phyloP scores from a whole-genome alignment of 2,888 invertebrate genomes.

The Poecilobothrus nobilitatus region DNA sequence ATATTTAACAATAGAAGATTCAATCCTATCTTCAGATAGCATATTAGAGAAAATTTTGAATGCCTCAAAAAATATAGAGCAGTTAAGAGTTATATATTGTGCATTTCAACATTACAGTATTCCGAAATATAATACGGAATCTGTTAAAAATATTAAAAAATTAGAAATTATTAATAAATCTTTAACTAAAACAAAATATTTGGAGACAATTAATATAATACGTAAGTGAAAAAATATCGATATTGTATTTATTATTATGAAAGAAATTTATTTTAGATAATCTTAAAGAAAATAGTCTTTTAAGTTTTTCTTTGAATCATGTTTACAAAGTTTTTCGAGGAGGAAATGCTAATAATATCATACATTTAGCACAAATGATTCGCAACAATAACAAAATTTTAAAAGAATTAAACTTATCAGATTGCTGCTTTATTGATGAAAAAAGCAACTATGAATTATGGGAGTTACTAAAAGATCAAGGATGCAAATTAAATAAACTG shows the following conservation, averaged over 20 bases:
- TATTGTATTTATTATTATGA: neutral
- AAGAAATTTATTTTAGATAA: neutral
- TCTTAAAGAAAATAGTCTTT: neutral
- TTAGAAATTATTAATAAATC: neutral
- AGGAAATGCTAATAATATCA: neutral
- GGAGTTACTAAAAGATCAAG: neutral
- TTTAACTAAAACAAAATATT: neutral
- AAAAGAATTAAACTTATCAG: neutral
- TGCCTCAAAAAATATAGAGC: neutral
- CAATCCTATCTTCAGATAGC: neutral
- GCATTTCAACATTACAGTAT: neutral
- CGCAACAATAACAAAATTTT: neutral
- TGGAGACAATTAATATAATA: neutral
- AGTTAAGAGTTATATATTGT: neutral
- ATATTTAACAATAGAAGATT: neutral
- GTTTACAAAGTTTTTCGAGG: neutral
- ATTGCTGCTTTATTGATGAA: neutral
- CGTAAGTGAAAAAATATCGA: neutral
- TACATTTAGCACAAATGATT: neutral
- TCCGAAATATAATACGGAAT: neutral
- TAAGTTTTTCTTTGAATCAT: neutral
- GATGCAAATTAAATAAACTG: neutral
- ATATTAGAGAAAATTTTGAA: neutral
- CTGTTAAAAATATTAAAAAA: neutral
- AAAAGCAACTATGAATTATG: neutral